A percentile compares a stretch with the other conserved stretches of the same genome.
Conservation (phyloP, 2,797 vertebrate species). For the Octomys mimax region DNA sequence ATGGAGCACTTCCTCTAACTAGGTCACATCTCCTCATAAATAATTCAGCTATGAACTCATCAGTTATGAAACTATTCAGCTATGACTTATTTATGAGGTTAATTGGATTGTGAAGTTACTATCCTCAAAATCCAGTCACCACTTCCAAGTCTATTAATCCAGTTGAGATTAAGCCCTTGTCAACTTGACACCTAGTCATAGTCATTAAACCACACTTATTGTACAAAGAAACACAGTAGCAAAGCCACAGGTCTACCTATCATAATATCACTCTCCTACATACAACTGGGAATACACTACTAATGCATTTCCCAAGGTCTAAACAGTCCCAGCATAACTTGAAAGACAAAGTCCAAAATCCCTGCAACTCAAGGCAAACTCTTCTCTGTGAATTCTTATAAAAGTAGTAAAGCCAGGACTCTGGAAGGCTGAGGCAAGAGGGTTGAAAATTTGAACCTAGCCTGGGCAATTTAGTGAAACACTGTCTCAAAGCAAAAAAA, state of each 20-base stretch:
- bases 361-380: background rate
- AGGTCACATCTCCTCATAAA: background rate
- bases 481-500: background rate
- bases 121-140: background rate
- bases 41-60: background rate
- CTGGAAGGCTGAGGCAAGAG: background rate
- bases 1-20: background rate
- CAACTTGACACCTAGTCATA: background rate
- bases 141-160: background rate
- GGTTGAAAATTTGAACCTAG: background rate
- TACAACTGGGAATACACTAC: background rate
- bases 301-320: background rate
- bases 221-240: background rate
- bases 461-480: background rate
- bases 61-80: background rate
- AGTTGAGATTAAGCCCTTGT: background rate
- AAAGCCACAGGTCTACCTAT: background rate
- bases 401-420: background rate
- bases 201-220: background rate
- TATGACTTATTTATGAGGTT: background rate
- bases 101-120: background rate
- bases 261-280: background rate
- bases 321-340: background rate
- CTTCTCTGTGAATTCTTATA: background rate
- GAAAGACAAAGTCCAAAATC: background rate